phyloP scores from a whole-genome alignment of 2,888 invertebrate species.

The Metalampra italica region DNA sequence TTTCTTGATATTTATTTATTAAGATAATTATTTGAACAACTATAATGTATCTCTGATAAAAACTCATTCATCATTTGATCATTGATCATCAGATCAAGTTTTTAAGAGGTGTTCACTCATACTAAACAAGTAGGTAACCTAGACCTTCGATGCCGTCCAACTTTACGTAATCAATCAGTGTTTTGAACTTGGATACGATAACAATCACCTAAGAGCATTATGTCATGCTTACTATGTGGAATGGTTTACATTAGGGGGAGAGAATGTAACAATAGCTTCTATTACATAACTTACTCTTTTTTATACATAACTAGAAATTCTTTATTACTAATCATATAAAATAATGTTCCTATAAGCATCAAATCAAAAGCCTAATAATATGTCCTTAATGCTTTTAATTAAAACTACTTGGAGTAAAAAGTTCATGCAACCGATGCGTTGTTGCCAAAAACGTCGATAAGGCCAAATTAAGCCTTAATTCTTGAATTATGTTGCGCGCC shows the following conservation, averaged over 20 bases:
- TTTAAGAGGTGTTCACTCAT: no score
- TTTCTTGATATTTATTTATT: no score
- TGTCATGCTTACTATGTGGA: conserved; percentile 24
- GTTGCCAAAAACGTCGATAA: conserved; percentile 16
- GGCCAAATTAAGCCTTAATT: conserved; percentile 41
- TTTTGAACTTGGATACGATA: conserved; percentile 25
- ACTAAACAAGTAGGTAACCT: no score
- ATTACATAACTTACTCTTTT: neutral
- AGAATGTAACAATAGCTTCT: neutral
- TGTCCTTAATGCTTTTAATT: neutral
- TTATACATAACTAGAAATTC: no score
- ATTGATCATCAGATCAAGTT: no score
- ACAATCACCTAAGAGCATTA: conserved; percentile 21
- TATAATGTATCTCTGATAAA: no score
- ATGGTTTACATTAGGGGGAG: neutral
- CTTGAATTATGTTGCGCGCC: conserved; percentile 30
- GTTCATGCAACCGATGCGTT: neutral
- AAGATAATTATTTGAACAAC: no score
- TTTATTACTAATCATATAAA: no score
- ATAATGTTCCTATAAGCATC: no score
- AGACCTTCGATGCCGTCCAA: conserved; percentile 22
- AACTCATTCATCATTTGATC: no score
- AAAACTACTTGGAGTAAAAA: neutral
- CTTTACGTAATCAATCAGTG: conserved; percentile 44
- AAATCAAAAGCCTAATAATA: no score